A percentile compares a stretch with the other conserved stretches of the same genome.
Conservation (phyloP, 2,113 vertebrate species). For the Ptilonorhynchus violaceus region DNA sequence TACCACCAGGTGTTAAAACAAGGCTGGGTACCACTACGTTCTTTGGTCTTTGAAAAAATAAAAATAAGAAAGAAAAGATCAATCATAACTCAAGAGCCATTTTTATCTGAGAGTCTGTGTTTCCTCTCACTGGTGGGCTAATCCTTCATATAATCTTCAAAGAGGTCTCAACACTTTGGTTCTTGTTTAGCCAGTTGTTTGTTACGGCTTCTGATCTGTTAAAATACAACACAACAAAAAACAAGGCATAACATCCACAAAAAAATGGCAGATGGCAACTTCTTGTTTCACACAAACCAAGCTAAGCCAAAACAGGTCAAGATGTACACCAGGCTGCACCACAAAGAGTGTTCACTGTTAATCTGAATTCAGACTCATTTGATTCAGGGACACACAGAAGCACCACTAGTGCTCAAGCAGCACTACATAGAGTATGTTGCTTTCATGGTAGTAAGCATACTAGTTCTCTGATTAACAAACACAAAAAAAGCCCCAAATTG, state of each 20-base stretch:
- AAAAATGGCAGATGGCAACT: not conserved
- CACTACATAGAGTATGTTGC: not conserved
- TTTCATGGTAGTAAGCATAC: not conserved
- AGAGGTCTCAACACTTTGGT: not conserved
- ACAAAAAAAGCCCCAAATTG: rapidly evolving
- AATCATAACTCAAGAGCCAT: not conserved
- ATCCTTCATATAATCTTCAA: not conserved
- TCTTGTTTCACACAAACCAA: not conserved
- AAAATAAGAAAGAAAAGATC: not conserved
- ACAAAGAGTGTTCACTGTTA: not conserved
- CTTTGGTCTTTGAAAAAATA: not conserved
- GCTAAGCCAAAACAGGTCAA: not conserved
- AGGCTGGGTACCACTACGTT: not conserved
- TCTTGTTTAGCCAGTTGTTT: not conserved
- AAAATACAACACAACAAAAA: not conserved
- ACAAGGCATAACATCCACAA: not conserved
- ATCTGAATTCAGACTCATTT: not conserved
- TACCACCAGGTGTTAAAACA: not conserved
- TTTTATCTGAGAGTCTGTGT: not conserved
- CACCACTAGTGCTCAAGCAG: not conserved
- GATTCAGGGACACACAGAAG: not conserved
- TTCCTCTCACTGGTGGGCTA: not conserved
- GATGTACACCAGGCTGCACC: not conserved
- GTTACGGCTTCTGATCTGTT: not conserved
- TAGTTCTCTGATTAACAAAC: not conserved